A percentile compares a stretch with the other conserved stretches of the same genome.
phyloP scores from a whole-genome alignment of 2,888 invertebrate genomes.

The Apotomis capreana region DNA sequence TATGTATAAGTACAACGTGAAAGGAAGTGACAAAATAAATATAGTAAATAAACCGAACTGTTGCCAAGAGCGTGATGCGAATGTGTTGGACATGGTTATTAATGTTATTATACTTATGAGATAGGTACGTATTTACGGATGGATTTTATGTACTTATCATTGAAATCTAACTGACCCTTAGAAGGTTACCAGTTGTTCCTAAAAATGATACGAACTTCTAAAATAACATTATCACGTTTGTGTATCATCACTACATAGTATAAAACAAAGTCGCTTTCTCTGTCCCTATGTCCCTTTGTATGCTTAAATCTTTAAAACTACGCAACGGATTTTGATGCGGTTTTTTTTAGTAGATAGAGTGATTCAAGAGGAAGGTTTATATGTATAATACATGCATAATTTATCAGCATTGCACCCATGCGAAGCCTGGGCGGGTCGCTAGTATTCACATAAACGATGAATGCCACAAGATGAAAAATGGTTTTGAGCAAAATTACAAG shows the following conservation, averaged over 20 bases:
- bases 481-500: neutral
- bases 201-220: neutral
- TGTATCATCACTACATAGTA: too few relatives aligned
- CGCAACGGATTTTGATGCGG: too few relatives aligned
- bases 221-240: neutral
- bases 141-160: constrained; percentile 4
- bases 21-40: constrained; percentile 26
- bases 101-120: too few relatives aligned
- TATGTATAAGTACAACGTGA: neutral
- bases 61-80: constrained; percentile 26
- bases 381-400: too few relatives aligned
- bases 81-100: constrained; percentile 11
- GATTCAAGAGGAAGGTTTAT: too few relatives aligned
- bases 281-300: too few relatives aligned
- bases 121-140: too few relatives aligned
- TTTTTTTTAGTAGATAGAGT: too few relatives aligned
- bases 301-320: too few relatives aligned
- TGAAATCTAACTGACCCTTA: constrained; percentile 19
- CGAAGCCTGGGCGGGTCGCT: too few relatives aligned
- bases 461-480: constrained; percentile 3
- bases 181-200: constrained; percentile 19
- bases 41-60: constrained; percentile 10
- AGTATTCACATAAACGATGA: neutral
- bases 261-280: too few relatives aligned
- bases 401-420: too few relatives aligned